A percentile compares a stretch with the other conserved stretches of the same genome.
Evolutionary conservation across 2,113 vertebrate genomes (phyloP).

Genomic region (Pyrgilauda ruficollis): DNA sequence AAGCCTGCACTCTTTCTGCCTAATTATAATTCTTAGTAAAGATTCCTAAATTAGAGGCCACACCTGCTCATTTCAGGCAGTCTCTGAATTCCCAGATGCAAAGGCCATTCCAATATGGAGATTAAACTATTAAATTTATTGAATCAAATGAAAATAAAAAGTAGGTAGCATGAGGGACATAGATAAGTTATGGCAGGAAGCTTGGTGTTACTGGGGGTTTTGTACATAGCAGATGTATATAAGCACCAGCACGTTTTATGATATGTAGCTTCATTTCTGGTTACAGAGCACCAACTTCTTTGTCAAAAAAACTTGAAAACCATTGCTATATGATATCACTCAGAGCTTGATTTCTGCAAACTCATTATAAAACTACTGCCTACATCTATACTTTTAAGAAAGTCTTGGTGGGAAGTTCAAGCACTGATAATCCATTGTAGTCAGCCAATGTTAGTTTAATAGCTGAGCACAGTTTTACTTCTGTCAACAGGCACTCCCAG

Average conservation of each 20-base stretch:
- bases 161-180: fast-evolving
- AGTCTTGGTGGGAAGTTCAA: neutral
- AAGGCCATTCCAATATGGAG: neutral
- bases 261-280: neutral
- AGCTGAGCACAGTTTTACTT: neutral
- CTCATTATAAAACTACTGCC: neutral
- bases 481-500: neutral
- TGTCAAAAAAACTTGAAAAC: neutral
- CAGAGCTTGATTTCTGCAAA: neutral
- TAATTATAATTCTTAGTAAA: neutral
- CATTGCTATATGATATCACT: neutral
- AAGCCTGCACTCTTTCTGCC: neutral
- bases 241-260: neutral
- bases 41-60: neutral
- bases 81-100: neutral
- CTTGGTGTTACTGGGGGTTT: neutral
- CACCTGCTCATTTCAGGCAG: neutral
- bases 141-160: neutral
- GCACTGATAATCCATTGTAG: neutral
- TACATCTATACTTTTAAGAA: neutral
- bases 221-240: fast-evolving
- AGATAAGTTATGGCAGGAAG: neutral
- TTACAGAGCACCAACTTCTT: neutral
- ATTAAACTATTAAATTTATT: neutral
- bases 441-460: neutral